Percentiles rank a stretch among this genome's conserved stretches.
These are phyloP conservation scores for Napeogenes inachia DNA, from an alignment of 2,888 invertebrate genomes.

Conservation along the genomic window DNA sequence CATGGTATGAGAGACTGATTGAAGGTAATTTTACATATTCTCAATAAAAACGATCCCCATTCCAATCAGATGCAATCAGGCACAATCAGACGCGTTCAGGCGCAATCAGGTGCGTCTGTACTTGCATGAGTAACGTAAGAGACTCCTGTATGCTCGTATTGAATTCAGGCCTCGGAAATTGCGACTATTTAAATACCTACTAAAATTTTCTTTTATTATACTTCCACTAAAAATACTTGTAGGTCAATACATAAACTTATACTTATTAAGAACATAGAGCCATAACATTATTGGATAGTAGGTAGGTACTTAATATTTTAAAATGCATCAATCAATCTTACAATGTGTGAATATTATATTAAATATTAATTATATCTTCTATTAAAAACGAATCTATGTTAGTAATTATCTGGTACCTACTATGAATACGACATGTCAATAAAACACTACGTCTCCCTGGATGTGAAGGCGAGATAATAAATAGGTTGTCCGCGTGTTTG, in stretches of 20 bases:
- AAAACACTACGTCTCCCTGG: background rate
- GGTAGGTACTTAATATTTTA: no score
- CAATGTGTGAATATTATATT: no score
- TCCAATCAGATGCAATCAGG: constrained; percentile 42
- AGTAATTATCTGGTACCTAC: no score
- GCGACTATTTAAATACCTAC: constrained; percentile 12
- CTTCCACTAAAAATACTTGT: no score
- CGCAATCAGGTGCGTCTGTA: constrained; percentile 72
- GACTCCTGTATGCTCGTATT: constrained; percentile 47
- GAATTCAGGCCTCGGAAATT: constrained; percentile 38
- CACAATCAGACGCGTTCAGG: constrained; percentile 50
- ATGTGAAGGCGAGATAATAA: background rate
- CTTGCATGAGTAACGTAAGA: constrained; percentile 33
- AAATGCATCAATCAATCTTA: no score
- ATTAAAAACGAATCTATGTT: no score
- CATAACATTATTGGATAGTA: no score
- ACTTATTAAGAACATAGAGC: no score
- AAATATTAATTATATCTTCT: no score
- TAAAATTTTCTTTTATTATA: no score
- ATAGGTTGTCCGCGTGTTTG: background rate
- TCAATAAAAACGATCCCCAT: constrained; percentile 51
- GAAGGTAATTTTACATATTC: constrained; percentile 26
- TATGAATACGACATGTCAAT: background rate
- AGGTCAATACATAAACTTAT: no score
- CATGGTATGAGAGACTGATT: constrained; percentile 1